These are phyloP conservation scores for Hydrolagus affinis DNA, from an alignment of 2,113 vertebrate genomes.

Conservation along the genomic window DNA sequence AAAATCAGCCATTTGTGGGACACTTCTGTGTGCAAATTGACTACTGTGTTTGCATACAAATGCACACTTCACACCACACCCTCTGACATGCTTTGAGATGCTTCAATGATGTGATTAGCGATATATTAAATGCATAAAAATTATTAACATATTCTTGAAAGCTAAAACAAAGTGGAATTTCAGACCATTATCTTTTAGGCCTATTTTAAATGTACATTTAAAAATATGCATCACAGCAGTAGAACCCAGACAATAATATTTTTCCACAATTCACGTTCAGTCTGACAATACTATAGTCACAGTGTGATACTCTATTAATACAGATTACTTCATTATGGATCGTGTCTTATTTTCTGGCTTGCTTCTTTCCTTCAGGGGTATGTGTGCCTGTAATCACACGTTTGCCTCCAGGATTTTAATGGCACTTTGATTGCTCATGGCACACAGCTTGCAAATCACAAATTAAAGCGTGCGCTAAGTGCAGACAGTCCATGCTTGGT, in stretches of 20 bases:
- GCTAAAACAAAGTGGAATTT: no score
- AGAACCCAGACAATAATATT: background rate
- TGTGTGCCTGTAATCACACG: slow-evolving; percentile 20
- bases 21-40: no score
- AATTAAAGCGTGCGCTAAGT: slow-evolving; percentile 20
- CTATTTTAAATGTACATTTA: no score
- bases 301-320: slow-evolving; percentile 19
- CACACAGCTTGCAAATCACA: slow-evolving; percentile 24
- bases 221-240: no score
- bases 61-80: no score
- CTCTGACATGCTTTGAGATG: no score
- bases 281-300: background rate
- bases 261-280: slow-evolving; percentile 5
- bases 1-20: no score
- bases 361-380: slow-evolving; percentile 15
- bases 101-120: no score
- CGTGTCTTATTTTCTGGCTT: slow-evolving; percentile 17
- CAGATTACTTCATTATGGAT: slow-evolving; percentile 28
- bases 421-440: slow-evolving; percentile 24
- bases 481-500: slow-evolving; percentile 5
- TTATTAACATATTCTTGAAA: no score
- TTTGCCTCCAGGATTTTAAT: slow-evolving; percentile 21
- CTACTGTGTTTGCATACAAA: no score
- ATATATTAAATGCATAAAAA: no score
- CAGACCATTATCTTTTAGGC: no score